Conservation (phyloP, 2,797 vertebrate species). For the Oreonectes daqikongensis region DNA sequence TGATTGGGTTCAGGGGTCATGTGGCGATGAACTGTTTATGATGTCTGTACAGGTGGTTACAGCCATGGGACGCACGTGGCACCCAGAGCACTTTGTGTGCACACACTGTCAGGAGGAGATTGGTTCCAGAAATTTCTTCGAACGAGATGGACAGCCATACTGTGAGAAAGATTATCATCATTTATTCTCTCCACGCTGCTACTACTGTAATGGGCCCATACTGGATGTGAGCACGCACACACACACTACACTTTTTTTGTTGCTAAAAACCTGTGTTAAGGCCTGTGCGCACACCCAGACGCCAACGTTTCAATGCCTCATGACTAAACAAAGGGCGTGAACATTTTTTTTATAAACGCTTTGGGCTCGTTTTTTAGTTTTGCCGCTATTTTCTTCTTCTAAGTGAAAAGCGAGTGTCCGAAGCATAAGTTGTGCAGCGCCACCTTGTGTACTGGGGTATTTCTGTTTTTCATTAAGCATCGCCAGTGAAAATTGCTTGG, state of each 20-base stretch:
- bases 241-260: background rate
- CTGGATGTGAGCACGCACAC: conserved; percentile 58
- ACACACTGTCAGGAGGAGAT: conserved; percentile 90
- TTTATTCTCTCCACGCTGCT: conserved; percentile 87
- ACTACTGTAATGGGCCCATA: conserved; percentile 82
- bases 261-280: too few species aligned
- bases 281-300: too few species aligned
- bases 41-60: conserved; percentile 79
- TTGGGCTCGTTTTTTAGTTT: too few species aligned
- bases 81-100: conserved; percentile 88
- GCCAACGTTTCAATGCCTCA: too few species aligned
- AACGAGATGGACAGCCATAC: conserved; percentile 86
- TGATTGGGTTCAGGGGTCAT: background rate
- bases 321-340: too few species aligned
- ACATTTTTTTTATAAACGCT: too few species aligned
- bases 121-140: conserved; percentile 87
- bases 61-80: conserved; percentile 89
- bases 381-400: too few species aligned
- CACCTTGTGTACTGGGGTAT: too few species aligned
- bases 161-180: conserved; percentile 89
- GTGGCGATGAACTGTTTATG: background rate
- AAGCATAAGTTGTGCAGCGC: too few species aligned
- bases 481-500: too few species aligned
- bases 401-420: too few species aligned
- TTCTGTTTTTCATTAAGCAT: too few species aligned